These are phyloP conservation scores for Plumapathes pennacea DNA, from an alignment of 92 coral and sea anemone genomes.

Conservation along the genomic window DNA sequence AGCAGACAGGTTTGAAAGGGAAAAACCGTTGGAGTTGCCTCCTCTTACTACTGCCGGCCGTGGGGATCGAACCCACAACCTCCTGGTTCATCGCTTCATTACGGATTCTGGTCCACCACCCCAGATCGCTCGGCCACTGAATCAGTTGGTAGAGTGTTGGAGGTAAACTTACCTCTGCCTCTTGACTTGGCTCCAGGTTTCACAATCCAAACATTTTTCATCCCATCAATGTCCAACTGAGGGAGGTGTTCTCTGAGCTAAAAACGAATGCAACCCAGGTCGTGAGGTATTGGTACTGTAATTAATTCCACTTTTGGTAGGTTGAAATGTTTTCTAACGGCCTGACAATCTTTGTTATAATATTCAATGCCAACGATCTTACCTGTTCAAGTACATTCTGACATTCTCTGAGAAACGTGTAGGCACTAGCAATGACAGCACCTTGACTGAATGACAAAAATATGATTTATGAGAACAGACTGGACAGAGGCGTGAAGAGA, in stretches of 20 bases:
- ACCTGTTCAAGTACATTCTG: conserved; percentile 69
- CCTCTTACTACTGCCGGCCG: background rate
- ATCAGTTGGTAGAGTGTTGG: no score
- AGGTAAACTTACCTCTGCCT: conserved; percentile 89
- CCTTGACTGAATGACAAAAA: conserved; percentile 44
- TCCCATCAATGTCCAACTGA: conserved; percentile 89
- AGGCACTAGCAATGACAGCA: conserved; percentile 69
- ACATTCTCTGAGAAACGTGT: conserved; percentile 75
- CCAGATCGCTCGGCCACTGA: no score
- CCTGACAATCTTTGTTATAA: background rate
- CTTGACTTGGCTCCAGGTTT: conserved; percentile 99
- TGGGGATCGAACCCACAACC: no score
- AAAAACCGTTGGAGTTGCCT: no score
- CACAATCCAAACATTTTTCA: conserved; percentile 90
- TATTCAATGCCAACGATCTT: background rate
- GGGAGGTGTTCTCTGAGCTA: conserved; percentile 82
- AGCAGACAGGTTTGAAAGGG: no score
- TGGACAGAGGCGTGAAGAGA: background rate
- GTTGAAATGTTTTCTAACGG: no score
- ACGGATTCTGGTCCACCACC: no score
- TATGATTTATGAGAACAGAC: background rate
- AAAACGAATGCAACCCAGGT: background rate
- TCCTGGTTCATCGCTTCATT: no score
- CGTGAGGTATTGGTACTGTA: no score
- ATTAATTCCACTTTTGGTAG: no score